Evolutionary conservation across 2,113 vertebrate genomes (phyloP), one percentile per base, ranked within the genome.

Genomic region (Pollachius pollachius): DNA sequence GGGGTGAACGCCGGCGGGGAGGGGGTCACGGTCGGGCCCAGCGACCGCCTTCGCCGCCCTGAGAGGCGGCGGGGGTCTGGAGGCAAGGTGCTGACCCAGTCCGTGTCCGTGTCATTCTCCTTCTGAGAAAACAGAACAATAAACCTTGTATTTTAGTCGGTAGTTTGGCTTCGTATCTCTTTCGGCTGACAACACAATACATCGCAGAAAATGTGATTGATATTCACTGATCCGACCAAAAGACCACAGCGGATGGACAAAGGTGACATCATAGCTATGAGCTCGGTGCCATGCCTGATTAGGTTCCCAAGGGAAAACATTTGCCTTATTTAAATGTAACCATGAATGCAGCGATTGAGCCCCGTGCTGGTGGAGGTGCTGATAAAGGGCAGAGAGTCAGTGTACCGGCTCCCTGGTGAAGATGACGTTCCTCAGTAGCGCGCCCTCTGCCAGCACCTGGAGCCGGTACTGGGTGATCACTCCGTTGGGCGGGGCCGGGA

Each of bases 391-490:
- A 18, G 37, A 54, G 23, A 16, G 17, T 6, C 8, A 13, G 41
- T 59, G 56, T 80, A 84, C 91, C 67, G 81, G 77, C 79, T 92
- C 88, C 81, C 88, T 89, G 63, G 65, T 77, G 54, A 99, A 93
- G 72, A 94, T 89, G 79, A 94, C 95, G 74, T 97, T 92, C 89
- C 97, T 95, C 69, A 97, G 86, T 68, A 90, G 79, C 1, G 68
- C 9, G 0, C 89, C 81, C 1, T 80, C 81, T 60, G 75, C 64
- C 13, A 91, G 72, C 30, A 96, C 95, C 81, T 89, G 92, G 54
- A 99, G 87, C 77, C 93, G 92, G 74, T 99, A 99, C 54, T 92
- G 95, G 66, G 80, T 96, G 86, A 98, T 96, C 27, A 93, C 88
- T 78, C 97, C 97, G 64, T 98, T 99, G 58, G 95, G 93, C 77